Evolutionary conservation across 1,140 invertebrate species (phyloP), one percentile per base, ranked within the genome.

Genomic region (Hormaphis cornu): DNA sequence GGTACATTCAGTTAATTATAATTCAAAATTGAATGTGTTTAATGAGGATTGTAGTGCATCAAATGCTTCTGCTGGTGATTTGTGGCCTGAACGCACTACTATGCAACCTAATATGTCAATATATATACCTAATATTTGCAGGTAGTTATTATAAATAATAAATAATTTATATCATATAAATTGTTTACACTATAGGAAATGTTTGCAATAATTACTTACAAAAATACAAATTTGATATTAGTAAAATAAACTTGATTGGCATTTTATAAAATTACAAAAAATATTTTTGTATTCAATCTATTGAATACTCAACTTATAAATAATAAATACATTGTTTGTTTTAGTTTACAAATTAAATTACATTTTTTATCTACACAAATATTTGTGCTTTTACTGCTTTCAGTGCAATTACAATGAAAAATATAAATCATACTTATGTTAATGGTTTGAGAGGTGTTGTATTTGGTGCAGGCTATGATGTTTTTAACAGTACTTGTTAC

Each of bases 11-110:
- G 91, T 89, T 88, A 88, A 91, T 74, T 82, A 87, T 70, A 77
- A 80, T 24, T 82, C 83, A n/a, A 77, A 80, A 1, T 83, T 85
- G 0, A 79, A 78, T 0, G 86, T 77, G 75, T 89, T 83, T 73
- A 79, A 80, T 1, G 84, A 81, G 9, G 78, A 81, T 28, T 84
- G 83, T 73, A 81, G 82, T 72, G 53, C 78, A 72, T 78, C 87
- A 22, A 79, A 83, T 66, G 89, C 89, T 8, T 89, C 87, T 37
- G 86, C 85, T 0, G 89, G 89, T 0, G 89, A 91, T 78, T 88
- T 90, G 75, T 88, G 88, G 77, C 84, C 87, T 83, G 5, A 78
- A 83, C 72, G 74, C 83, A 63, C 80, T 77, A 0, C 83, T 82
- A 37, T 79, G 81, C 10, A 80, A 82, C 5, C 44, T 20, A 24